Evolutionary conservation across 2,888 invertebrate genomes (phyloP), one percentile per base, ranked within the genome.

Genomic region (Cephus nigrinus): DNA sequence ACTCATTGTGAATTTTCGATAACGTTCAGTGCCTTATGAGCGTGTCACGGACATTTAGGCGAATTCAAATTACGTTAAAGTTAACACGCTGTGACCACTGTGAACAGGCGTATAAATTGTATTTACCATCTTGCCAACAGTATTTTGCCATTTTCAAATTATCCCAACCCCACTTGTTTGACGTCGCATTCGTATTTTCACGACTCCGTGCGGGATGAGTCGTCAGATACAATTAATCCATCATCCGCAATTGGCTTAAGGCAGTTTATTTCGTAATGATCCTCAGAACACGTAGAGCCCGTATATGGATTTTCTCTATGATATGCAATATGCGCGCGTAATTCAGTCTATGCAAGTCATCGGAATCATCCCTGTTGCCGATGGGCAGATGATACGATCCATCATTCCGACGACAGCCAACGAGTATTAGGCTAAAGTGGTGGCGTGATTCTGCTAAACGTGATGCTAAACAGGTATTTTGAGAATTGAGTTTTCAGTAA

Each of bases 301-400:
- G 85, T 82, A 84, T 82, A 76, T 80, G 86, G 86, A 86, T 85
- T 87, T 87, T 86, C 86, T 82, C 82, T 80, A 81, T 81, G 84
- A 87, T 87, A 87, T 82, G 86, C 86, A 87, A 86, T 87, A 86
- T 84, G 86, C 87, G 87, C 87, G 86, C 85, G 88, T 90, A 89
- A 90, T 90, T 88, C 88, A 86, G 84, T 85, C 83, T 81, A 75
- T 89, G 90, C 90, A 89, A 90, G 90, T 91, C 90, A 90, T 89
- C 85, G 84, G 84, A 89, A 89, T 90, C 85, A 90, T 90, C 89
- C 86, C 77, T 76, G 81, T 77, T 35, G 40, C 78, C 77, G 76
- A 76, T 77, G 74, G 68, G 78, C 76, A 79, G 76, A 76, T 80
- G 82, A 86, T 87, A 88, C 83, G 84, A 90, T 90, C 88, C 82